Conservation (phyloP, 2,113 vertebrate species). For the Gnathonemus echidnorhynchus region DNA sequence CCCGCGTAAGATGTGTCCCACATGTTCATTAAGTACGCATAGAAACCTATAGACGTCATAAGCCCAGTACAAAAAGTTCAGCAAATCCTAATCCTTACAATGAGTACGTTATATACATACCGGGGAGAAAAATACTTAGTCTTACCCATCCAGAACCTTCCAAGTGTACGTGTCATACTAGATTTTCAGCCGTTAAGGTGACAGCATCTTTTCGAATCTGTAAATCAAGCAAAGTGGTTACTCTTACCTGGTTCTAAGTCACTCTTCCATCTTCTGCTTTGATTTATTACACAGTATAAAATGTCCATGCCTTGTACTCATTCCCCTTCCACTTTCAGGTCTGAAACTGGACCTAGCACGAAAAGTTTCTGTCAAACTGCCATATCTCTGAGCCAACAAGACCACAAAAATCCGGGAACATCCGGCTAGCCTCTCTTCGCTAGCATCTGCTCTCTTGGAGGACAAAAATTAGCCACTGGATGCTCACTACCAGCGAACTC, state of each 20-base stretch:
- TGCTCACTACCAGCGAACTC: conserved; percentile 84
- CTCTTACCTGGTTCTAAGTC: conserved; percentile 80
- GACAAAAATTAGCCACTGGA: conserved; percentile 88
- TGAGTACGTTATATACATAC: conserved; percentile 11
- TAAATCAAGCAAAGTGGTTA: conserved; percentile 91
- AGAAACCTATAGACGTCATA: neutral
- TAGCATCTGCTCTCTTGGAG: conserved; percentile 74
- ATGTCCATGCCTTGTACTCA: conserved; percentile 80
- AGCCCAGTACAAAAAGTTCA: neutral
- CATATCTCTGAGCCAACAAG: conserved; percentile 86
- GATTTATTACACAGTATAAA: conserved; percentile 67
- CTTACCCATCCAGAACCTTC: conserved; percentile 95
- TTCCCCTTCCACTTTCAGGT: conserved; percentile 84
- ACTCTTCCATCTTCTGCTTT: conserved; percentile 66
- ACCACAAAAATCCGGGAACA: conserved; percentile 80
- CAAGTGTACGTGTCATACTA: conserved; percentile 80
- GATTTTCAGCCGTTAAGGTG: conserved; percentile 79
- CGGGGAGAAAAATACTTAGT: conserved; percentile 42
- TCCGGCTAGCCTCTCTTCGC: conserved; percentile 92
- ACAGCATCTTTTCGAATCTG: conserved; percentile 88
- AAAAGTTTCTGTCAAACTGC: conserved; percentile 70
- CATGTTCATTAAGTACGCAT: neutral
- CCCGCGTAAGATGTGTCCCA: neutral
- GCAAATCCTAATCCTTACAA: neutral
- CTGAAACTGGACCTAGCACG: conserved; percentile 79